phyloP scores from a whole-genome alignment of 2,797 vertebrate genomes.

The Hafferia zeledoni region DNA sequence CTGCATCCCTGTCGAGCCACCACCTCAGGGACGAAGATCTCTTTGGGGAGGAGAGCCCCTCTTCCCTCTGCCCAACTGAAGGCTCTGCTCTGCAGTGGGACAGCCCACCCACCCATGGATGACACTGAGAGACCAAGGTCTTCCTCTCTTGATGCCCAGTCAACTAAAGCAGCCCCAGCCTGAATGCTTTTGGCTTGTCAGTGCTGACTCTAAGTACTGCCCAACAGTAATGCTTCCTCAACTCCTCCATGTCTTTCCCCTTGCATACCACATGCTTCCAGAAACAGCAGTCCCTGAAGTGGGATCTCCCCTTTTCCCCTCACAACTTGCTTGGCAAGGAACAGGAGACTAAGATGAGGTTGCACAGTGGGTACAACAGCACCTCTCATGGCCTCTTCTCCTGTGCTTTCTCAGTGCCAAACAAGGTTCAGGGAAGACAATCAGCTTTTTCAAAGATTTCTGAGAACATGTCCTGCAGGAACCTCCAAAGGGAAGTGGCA shows the following conservation, averaged over 20 bases:
- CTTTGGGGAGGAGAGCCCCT: not conserved
- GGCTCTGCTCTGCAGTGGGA: not conserved
- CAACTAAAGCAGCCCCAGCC: not conserved
- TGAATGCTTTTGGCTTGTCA: not conserved
- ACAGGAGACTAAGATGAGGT: not conserved
- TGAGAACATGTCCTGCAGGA: rapidly evolving
- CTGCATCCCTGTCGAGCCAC: rapidly evolving
- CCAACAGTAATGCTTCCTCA: not conserved
- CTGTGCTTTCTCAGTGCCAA: not conserved
- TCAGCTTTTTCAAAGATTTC: not conserved
- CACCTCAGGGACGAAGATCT: not conserved
- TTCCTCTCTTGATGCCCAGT: not conserved
- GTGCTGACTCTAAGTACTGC: not conserved
- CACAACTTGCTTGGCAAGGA: not conserved
- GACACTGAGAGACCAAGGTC: not conserved
- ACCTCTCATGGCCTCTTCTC: not conserved
- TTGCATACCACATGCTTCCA: not conserved
- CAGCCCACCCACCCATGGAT: not conserved
- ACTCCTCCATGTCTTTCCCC: not conserved
- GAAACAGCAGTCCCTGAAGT: not conserved
- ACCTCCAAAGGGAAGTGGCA: not conserved
- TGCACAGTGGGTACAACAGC: rapidly evolving
- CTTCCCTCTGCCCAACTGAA: not conserved
- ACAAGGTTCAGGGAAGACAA: not conserved
- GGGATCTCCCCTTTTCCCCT: not conserved